phyloP scores from a whole-genome alignment of 1,140 invertebrate species.

The Yoshiicerus persimilis region DNA sequence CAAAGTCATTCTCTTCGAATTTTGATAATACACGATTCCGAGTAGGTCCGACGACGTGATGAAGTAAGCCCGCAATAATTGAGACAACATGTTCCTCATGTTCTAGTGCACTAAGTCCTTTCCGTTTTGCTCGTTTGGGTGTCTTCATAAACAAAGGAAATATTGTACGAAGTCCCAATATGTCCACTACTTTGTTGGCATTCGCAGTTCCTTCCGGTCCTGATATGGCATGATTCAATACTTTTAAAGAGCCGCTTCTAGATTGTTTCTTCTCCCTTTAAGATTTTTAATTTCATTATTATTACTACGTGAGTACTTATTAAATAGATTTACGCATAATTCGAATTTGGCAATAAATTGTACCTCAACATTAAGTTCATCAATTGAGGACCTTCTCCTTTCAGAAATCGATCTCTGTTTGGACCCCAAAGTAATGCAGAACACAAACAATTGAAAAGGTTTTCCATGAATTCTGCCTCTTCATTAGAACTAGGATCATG shows the following conservation, averaged over 20 bases:
- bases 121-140: slow-evolving; percentile 81
- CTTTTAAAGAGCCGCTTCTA: slow-evolving; percentile 93
- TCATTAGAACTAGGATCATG: slow-evolving; percentile 88
- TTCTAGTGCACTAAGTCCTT: slow-evolving; percentile 82
- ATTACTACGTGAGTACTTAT: too few relatives aligned
- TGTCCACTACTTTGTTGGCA: slow-evolving; percentile 98
- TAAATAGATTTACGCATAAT: too few relatives aligned
- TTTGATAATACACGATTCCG: slow-evolving; percentile 87
- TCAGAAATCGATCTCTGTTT: slow-evolving; percentile 89
- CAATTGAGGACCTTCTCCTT: slow-evolving; percentile 91
- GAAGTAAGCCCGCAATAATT: slow-evolving; percentile 89
- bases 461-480: slow-evolving; percentile 98
- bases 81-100: slow-evolving; percentile 95
- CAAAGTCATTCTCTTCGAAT: slow-evolving; percentile 97
- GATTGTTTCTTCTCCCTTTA: slow-evolving; percentile 95
- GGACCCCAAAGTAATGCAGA: slow-evolving; percentile 82
- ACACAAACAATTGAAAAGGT: slow-evolving; percentile 94
- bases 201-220: slow-evolving; percentile 90
- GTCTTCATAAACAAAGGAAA: slow-evolving; percentile 99
- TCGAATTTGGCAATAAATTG: too few relatives aligned
- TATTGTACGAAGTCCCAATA: slow-evolving; percentile 90
- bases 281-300: slow-evolving; percentile 12
- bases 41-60: slow-evolving; percentile 87
- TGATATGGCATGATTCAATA: slow-evolving; percentile 92
- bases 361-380: slow-evolving; percentile 95